Conservation (phyloP, 1,140 invertebrate genomes). For the Diabrotica undecimpunctata region DNA sequence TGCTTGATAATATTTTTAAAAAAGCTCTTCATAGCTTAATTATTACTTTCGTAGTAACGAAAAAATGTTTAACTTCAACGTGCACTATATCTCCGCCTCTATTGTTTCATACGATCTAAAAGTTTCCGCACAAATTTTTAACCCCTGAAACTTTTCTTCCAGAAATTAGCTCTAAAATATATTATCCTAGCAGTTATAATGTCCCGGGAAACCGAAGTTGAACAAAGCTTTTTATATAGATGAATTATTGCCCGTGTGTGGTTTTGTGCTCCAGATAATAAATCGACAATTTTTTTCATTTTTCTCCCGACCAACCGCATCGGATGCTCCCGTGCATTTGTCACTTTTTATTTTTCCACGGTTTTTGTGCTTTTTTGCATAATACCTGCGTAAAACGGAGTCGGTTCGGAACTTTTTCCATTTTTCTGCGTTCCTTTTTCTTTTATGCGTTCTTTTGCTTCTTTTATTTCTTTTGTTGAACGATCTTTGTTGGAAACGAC, state of each 20-base stretch:
- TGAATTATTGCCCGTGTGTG: constrained; percentile 12
- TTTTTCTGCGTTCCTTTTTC: constrained; percentile 6
- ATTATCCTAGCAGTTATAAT: background rate
- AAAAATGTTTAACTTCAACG: too few species aligned
- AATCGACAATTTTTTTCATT: constrained; percentile 13
- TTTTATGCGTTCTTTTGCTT: background rate
- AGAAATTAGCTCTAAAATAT: background rate
- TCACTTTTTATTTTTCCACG: constrained; percentile 12
- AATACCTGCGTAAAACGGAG: constrained; percentile 14
- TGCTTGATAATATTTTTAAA: too few species aligned
- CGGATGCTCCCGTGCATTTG: constrained; percentile 11
- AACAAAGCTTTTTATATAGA: constrained; percentile 10
- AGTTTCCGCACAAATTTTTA: too few species aligned
- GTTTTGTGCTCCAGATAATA: constrained; percentile 17
- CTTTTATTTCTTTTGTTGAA: background rate
- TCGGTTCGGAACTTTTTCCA: background rate
- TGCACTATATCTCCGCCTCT: too few species aligned
- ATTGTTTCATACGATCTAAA: too few species aligned
- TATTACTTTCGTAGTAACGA: too few species aligned
- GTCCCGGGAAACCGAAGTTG: background rate
- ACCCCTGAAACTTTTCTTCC: background rate
- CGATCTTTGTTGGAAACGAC: background rate
- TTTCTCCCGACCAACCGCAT: background rate
- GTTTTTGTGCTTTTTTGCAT: constrained; percentile 16
- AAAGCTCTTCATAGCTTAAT: too few species aligned